These are phyloP conservation scores for Hypsibius dujardini DNA, from an alignment of 1,140 invertebrate species.

Conservation along the genomic window DNA sequence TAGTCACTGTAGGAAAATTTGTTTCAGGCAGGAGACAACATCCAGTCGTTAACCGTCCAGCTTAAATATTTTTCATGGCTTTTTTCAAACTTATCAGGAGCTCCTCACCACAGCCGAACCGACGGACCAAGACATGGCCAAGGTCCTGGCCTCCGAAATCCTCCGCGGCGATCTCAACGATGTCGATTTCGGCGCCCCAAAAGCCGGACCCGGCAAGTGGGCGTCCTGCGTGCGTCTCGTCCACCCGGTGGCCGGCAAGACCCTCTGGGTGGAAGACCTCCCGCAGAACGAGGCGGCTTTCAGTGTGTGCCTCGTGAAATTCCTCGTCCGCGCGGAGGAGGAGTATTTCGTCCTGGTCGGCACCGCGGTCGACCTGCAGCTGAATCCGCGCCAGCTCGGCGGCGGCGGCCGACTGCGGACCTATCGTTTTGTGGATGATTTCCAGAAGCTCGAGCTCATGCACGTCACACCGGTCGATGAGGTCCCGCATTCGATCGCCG, in stretches of 20 bases:
- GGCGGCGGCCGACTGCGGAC: conserved; percentile 38
- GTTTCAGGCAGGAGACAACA: too few relatives aligned
- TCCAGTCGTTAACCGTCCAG: too few relatives aligned
- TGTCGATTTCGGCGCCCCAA: conserved; percentile 77
- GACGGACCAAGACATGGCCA: conserved; percentile 79
- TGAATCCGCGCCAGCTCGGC: conserved; percentile 61
- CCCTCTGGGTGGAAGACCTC: conserved; percentile 56
- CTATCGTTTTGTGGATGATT: conserved; percentile 44
- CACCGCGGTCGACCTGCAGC: conserved; percentile 68
- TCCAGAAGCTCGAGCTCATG: conserved; percentile 64
- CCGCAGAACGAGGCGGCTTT: conserved; percentile 93
- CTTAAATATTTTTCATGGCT: too few relatives aligned
- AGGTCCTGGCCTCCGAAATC: conserved; percentile 90
- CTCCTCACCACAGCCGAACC: conserved; percentile 34
- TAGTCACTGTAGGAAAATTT: too few relatives aligned
- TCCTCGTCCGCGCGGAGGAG: conserved; percentile 48
- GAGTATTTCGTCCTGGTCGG: conserved; percentile 62
- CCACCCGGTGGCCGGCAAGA: conserved; percentile 66
- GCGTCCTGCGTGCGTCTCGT: conserved; percentile 80
- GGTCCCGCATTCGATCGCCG: conserved; percentile 65
- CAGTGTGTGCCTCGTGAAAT: conserved; percentile 53
- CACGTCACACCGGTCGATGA: conserved; percentile 90
- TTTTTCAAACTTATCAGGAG: too few relatives aligned
- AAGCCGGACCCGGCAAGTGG: conserved; percentile 89
- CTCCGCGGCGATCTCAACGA: conserved; percentile 84